Conservation (phyloP, 1,140 invertebrate species). For the Cephus cinctus region DNA sequence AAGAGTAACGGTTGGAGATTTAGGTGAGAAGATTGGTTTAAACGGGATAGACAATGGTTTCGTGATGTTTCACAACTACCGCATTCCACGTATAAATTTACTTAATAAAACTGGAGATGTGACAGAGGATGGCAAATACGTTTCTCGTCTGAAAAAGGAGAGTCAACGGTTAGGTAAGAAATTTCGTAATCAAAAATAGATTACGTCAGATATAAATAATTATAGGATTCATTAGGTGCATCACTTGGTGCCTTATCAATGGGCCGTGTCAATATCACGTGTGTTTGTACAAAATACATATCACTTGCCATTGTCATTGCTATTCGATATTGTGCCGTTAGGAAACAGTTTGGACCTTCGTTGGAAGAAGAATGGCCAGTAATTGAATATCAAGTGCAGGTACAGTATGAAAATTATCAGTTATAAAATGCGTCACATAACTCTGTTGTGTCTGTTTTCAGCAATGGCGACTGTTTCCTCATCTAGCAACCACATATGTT, state of each 20-base stretch:
- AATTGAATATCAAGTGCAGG: conserved; percentile 84
- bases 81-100: conserved; percentile 77
- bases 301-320: conserved; percentile 79
- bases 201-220: no score
- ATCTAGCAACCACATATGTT: conserved; percentile 79
- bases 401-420: conserved; percentile 39
- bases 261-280: conserved; percentile 73
- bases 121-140: conserved; percentile 78
- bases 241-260: conserved; percentile 83
- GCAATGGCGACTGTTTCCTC: conserved; percentile 92
- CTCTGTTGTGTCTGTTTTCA: conserved; percentile 43
- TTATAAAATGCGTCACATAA: conserved; percentile 7
- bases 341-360: conserved; percentile 85
- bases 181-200: no score
- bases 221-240: conserved; percentile 58
- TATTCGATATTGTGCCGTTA: conserved; percentile 83
- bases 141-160: conserved; percentile 73
- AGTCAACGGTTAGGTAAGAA: conserved; percentile 68
- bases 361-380: conserved; percentile 73
- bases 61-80: conserved; percentile 82
- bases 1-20: conserved; percentile 74
- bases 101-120: conserved; percentile 89
- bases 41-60: conserved; percentile 93
- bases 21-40: conserved; percentile 85
- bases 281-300: conserved; percentile 72